Conservation (phyloP, 2,113 vertebrate species). For the Rhinopithecus roxellana region DNA sequence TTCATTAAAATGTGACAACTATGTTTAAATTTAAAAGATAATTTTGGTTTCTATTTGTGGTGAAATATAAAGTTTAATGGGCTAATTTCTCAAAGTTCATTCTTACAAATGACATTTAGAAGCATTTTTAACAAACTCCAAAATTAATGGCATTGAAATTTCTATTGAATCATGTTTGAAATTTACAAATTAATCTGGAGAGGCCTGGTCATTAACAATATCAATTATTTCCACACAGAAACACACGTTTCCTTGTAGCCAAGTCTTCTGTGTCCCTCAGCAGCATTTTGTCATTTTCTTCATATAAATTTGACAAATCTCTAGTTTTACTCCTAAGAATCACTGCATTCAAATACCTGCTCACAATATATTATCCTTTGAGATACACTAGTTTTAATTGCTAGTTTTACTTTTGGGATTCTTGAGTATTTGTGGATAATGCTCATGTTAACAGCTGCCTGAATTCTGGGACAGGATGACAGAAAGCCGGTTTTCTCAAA, state of each 20-base stretch:
- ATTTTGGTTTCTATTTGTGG: background rate
- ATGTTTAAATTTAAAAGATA: slow-evolving; percentile 10
- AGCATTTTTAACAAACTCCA: slow-evolving; percentile 22
- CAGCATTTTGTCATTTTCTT: background rate
- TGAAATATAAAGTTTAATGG: slow-evolving; percentile 11
- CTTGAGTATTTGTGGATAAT: background rate
- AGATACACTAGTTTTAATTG: background rate
- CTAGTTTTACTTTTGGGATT: background rate
- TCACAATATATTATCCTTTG: background rate
- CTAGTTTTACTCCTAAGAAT: background rate
- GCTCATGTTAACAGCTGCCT: background rate
- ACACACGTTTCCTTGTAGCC: background rate
- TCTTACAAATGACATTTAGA: background rate
- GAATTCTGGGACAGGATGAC: background rate
- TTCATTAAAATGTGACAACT: background rate
- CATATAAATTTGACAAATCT: background rate
- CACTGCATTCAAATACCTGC: background rate
- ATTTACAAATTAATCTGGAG: background rate
- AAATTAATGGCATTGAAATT: background rate
- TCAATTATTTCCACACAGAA: background rate
- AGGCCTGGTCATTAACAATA: background rate
- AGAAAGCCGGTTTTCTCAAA: background rate
- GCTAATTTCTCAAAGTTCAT: background rate
- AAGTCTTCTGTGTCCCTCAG: background rate
- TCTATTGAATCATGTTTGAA: background rate